Evolutionary conservation across 2,113 vertebrate genomes (phyloP), one percentile per base, ranked within the genome.

Genomic region (Dolichallabes microphthalmus): DNA sequence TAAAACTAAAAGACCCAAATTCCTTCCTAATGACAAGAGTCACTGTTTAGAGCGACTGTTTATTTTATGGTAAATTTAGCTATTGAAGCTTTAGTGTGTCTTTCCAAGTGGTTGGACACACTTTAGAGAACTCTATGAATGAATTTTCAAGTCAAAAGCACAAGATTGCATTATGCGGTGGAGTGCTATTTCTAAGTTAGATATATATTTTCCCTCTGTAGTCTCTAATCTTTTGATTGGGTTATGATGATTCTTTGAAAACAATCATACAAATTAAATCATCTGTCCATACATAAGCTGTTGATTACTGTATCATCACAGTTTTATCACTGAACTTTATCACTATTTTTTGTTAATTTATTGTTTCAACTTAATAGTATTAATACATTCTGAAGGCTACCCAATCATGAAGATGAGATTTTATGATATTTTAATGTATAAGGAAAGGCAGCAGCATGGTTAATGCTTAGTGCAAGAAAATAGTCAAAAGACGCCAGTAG

Each of bases 1-100:
- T 73, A 80, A 45, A 80, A 22, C 66, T 52, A 53, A 85, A 85
- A 60, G 55, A 25, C 66, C 25, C 66, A 85, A 85, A 85, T 85
- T 85, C 84, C 53, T 85, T 85, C 77, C 74, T 66, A 85, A 68
- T 85, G 84, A 85, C 84, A 85, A 61, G 84, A 52, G 60, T 73
- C 19, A 60, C 50, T 73, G 66, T 61, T 85, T 71, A 35, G 53
- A 85, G 64, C 52, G 53, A 85, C 75, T 80, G 83, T 20, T 69
- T 64, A 85, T 79, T 80, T 81, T 64, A 81, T 75, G 82, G 32
- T 84, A 57, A 52, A 66, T 39, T 74, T 58, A 68, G 82, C 78
- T 80, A 60, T 85, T 60, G 12, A 32, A 85, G 71, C 60, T 76
- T 87, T 82, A 77, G 80, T 88, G 71, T 45, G 9, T 55, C 84